These are phyloP conservation scores for Nothocercus julius DNA, from an alignment of 2,113 vertebrate genomes.

Conservation along the genomic window DNA sequence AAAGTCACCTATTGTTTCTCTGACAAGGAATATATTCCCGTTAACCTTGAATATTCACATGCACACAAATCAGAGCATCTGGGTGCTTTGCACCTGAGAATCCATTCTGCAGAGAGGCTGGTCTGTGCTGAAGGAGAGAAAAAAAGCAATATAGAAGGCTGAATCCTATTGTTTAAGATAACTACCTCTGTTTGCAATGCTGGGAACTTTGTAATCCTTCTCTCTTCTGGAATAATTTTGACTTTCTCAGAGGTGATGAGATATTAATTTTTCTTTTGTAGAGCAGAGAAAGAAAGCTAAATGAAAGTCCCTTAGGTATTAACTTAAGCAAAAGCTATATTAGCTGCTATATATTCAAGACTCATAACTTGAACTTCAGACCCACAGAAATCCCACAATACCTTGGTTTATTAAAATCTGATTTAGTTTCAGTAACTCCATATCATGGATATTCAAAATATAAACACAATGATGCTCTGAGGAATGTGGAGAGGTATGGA, in stretches of 20 bases:
- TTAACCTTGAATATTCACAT: not conserved
- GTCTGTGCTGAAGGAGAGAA: not conserved
- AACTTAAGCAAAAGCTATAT: not conserved
- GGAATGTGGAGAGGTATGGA: not conserved
- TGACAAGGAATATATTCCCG: not conserved
- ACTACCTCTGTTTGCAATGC: not conserved
- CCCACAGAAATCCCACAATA: not conserved
- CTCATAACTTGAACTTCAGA: not conserved
- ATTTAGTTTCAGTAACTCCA: not conserved
- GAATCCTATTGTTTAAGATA: not conserved
- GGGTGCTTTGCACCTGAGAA: not conserved
- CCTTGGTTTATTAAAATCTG: slow-evolving; percentile 36
- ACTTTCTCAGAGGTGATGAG: not conserved
- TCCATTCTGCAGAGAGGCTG: not conserved
- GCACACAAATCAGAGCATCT: not conserved
- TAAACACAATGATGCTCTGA: not conserved
- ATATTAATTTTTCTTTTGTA: not conserved
- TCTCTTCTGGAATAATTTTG: not conserved
- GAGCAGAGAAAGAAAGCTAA: not conserved
- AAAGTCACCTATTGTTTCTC: not conserved
- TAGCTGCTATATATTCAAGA: not conserved
- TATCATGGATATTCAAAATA: not conserved
- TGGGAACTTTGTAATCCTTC: not conserved
- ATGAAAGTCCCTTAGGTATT: not conserved
- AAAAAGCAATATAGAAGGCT: not conserved